These are phyloP conservation scores for Aphodius sticticus DNA, from an alignment of 2,888 invertebrate species.

Conservation along the genomic window DNA sequence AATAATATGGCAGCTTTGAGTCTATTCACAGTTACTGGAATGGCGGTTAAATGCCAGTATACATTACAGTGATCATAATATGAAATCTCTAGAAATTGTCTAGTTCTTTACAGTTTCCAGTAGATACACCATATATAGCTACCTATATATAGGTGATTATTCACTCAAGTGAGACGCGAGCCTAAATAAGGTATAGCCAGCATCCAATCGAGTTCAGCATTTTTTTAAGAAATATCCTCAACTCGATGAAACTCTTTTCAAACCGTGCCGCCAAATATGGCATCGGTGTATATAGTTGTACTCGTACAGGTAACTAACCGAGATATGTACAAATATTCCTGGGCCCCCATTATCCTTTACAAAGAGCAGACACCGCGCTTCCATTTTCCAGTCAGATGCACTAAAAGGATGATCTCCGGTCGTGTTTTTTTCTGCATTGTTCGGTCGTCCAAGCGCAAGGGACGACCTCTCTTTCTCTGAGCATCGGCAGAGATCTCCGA, in stretches of 20 bases:
- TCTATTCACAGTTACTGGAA: too few species aligned
- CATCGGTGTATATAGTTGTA: slow-evolving; percentile 32
- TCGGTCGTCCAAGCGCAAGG: slow-evolving; percentile 18
- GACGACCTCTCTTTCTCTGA: background rate
- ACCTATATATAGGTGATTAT: too few species aligned
- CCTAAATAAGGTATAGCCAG: background rate
- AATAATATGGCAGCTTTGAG: too few species aligned
- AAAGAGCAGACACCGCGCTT: slow-evolving; percentile 50
- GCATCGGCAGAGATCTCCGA: background rate
- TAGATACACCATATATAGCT: too few species aligned
- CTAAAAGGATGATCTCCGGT: slow-evolving; percentile 54
- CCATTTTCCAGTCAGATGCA: slow-evolving; percentile 56
- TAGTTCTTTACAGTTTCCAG: too few species aligned
- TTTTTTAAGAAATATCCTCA: background rate
- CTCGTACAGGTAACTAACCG: slow-evolving; percentile 36
- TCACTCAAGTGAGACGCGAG: too few species aligned
- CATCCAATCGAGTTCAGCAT: background rate
- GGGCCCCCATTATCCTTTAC: slow-evolving; percentile 36
- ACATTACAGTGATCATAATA: too few species aligned
- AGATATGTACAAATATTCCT: slow-evolving; percentile 38
- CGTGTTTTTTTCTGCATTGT: slow-evolving; percentile 42
- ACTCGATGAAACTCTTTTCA: background rate
- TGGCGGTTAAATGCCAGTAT: too few species aligned
- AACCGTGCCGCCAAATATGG: slow-evolving; percentile 26
- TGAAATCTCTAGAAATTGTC: too few species aligned